Evolutionary conservation across 2,797 vertebrate species (phyloP), one percentile per base, ranked within the genome.

Genomic region (Natrix natrix): DNA sequence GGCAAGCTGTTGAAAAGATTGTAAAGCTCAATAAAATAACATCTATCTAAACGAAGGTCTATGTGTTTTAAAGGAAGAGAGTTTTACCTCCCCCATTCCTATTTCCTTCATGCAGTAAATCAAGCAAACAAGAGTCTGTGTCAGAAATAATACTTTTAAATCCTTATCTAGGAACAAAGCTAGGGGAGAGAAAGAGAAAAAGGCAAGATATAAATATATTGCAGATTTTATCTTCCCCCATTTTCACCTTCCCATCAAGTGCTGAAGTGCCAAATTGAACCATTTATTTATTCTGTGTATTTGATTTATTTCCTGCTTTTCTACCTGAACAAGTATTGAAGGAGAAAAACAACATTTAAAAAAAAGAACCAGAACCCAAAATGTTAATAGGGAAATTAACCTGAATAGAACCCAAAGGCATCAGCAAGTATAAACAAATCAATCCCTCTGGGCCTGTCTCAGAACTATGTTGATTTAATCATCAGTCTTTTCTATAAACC

Each of bases 1-100:
- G 88, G n/a, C 16, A 87, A 43, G 54, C 48, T 57, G 86, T 92
- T 86, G 83, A 91, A 90, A 92, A 90, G 13, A 63, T 26, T 90
- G 74, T 55, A 57, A 90, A 54, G 54, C 88, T 87, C 60, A 74
- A 55, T 87, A 91, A 89, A 91, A 91, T 91, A 89, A 60, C 24
- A 37, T 88, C n/a, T 52, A 63, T 87, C 74, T 59, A 55, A 63
- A 48, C 1, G 24, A 69, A 91, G 20, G 63, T 52, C 24, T 56
- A 86, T 69, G 37, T 69, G 14, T 90, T 28, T 88, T 56, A 90
- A 92, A 59, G 54, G 48, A 86, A 24, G 43, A 28, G 24, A 0
- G 32, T 32, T 48, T 22, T 56, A 37, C 24, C 5, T 17, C 22
- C 52, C 32, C n/a, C 20, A 32, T 55, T 61, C 83, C 28, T 87